A percentile compares a stretch with the other conserved stretches of the same genome.
Conservation (phyloP, 2,113 vertebrate genomes). For the Ptychochromis oligacanthus region DNA sequence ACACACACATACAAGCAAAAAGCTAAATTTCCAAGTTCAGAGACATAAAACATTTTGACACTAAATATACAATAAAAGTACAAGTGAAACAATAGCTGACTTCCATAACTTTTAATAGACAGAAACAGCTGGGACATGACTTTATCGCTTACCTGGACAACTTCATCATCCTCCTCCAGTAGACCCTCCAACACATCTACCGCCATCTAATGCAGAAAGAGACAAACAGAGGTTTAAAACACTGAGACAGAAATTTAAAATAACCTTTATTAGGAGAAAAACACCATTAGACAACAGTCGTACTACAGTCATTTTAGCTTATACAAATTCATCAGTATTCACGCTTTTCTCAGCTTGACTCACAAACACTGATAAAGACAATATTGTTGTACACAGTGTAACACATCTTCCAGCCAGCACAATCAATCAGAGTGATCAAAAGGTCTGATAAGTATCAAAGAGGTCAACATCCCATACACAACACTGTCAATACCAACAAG, state of each 20-base stretch:
- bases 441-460: constrained; percentile 53
- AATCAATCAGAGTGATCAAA: constrained; percentile 65
- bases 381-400: not conserved
- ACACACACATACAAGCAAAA: not conserved
- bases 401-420: constrained; percentile 28
- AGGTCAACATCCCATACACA: constrained; percentile 40
- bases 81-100: not conserved
- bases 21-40: not conserved
- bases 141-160: constrained; percentile 79
- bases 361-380: not conserved
- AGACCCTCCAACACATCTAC: constrained; percentile 83
- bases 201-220: constrained; percentile 68
- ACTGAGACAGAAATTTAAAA: not conserved
- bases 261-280: not conserved
- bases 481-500: constrained; percentile 66
- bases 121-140: not conserved
- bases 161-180: constrained; percentile 85
- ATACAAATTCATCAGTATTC: constrained; percentile 3
- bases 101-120: not conserved
- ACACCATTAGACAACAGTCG: not conserved
- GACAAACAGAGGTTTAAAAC: not conserved
- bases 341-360: not conserved
- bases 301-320: not conserved
- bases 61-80: not conserved
- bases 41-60: not conserved